phyloP scores from a whole-genome alignment of 2,113 vertebrate species.

The Platysternon megacephalum region DNA sequence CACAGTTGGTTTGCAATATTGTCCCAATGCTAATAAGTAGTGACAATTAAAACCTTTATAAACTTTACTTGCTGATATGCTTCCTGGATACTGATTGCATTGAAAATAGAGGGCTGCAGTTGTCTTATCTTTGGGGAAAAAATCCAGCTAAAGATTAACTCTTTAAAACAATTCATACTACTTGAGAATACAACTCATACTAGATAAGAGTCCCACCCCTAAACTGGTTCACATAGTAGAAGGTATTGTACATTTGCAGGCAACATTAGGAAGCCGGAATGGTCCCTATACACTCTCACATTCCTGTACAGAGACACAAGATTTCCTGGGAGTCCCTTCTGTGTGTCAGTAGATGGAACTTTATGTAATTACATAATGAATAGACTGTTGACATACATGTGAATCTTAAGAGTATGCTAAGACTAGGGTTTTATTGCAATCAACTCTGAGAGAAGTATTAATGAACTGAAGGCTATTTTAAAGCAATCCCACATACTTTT shows the following conservation, averaged over 20 bases:
- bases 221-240: neutral
- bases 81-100: neutral
- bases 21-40: neutral
- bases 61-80: neutral
- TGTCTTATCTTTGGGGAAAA: neutral
- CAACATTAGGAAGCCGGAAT: neutral
- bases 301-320: neutral
- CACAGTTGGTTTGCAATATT: neutral
- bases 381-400: neutral
- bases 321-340: neutral
- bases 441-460: neutral
- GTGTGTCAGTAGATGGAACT: neutral
- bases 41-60: neutral
- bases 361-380: neutral
- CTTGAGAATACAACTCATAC: neutral
- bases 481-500: neutral
- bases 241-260: neutral
- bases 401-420: neutral
- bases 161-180: neutral
- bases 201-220: neutral
- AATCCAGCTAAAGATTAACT: neutral
- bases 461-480: neutral
- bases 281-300: fast-evolving
- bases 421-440: neutral
- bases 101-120: neutral